phyloP scores from a whole-genome alignment of 1,140 invertebrate species.

The Dufourea novaeangliae region DNA sequence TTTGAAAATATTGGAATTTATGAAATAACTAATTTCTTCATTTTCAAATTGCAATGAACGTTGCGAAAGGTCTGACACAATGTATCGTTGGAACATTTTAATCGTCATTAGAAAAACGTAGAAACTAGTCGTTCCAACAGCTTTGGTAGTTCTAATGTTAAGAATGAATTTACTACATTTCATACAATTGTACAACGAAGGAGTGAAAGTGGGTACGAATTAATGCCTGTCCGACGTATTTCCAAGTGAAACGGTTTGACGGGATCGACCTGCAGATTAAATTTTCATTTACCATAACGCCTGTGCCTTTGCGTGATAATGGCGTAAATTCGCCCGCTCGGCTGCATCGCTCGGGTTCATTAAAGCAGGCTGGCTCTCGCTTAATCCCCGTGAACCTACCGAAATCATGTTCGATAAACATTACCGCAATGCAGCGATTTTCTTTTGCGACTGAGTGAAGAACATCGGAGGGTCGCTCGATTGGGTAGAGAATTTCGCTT shows the following conservation, averaged over 20 bases:
- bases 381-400: constrained; percentile 72
- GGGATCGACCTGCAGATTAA: constrained; percentile 67
- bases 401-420: constrained; percentile 76
- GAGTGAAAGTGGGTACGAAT: constrained; percentile 59
- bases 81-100: no score
- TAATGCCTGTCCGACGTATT: constrained; percentile 60
- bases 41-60: no score
- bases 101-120: no score
- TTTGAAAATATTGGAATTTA: no score
- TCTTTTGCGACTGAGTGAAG: constrained; percentile 66
- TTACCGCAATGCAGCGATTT: constrained; percentile 70
- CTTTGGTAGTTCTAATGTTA: no score
- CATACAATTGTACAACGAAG: constrained; percentile 31
- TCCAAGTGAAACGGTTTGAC: constrained; percentile 51
- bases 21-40: no score
- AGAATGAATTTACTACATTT: constrained; percentile 9
- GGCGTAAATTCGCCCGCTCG: constrained; percentile 60
- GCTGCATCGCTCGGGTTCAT: constrained; percentile 66
- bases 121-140: no score
- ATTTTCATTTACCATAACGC: constrained; percentile 68
- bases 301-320: constrained; percentile 58
- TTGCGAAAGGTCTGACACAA: no score
- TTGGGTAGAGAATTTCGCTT: constrained; percentile 59
- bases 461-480: constrained; percentile 21
- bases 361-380: constrained; percentile 70